phyloP scores from a whole-genome alignment of 2,888 invertebrate genomes.

The Lasiommata megera region DNA sequence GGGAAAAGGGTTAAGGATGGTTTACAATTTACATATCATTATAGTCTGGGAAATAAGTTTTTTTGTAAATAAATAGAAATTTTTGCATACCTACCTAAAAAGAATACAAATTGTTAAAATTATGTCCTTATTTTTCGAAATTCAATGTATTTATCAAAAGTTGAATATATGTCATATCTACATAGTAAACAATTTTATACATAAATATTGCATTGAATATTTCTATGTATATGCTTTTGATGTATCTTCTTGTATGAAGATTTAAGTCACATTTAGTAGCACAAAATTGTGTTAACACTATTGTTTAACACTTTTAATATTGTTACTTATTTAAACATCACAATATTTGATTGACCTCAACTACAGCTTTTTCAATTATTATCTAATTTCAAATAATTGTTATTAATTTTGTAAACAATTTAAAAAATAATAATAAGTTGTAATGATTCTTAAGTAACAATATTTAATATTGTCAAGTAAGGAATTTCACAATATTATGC shows the following conservation, averaged over 20 bases:
- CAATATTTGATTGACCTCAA: background rate
- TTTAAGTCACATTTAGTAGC: conserved; percentile 17
- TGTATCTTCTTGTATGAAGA: background rate
- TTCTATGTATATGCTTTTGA: background rate
- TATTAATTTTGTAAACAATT: background rate
- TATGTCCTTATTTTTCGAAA: conserved; percentile 54
- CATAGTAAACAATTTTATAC: conserved; percentile 4
- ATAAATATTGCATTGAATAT: conserved; percentile 7
- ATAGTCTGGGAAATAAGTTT: conserved; percentile 15
- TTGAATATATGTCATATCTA: conserved; percentile 7
- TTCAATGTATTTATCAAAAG: conserved; percentile 26
- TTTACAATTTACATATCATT: too few species aligned
- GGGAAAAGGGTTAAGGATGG: too few species aligned
- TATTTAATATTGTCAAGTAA: conserved; percentile 11
- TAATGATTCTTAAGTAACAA: conserved; percentile 1
- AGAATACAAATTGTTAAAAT: conserved; percentile 59
- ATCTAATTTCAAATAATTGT: background rate
- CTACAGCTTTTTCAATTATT: background rate
- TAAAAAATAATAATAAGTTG: background rate
- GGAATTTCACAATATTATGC: background rate
- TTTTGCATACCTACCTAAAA: conserved; percentile 58
- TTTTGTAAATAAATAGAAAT: conserved; percentile 68
- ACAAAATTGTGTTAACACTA: background rate
- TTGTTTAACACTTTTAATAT: background rate
- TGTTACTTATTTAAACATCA: conserved; percentile 3